phyloP scores from a whole-genome alignment of 2,888 invertebrate species.

The Tachystola acroxantha region DNA sequence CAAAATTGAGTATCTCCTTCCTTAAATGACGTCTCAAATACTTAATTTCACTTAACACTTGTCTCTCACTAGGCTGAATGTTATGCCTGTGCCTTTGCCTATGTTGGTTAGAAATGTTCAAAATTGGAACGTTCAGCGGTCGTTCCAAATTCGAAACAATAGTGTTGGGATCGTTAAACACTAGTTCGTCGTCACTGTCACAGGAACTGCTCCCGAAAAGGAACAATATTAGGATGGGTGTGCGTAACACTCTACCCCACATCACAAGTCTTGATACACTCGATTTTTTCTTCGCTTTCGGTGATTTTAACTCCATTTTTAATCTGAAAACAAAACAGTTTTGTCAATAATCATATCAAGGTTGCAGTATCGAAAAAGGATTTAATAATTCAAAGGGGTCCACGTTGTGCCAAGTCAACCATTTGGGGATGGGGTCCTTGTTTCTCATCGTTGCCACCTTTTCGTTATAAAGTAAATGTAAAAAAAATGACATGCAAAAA shows the following conservation, averaged over 20 bases:
- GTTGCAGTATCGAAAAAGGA: too few relatives aligned
- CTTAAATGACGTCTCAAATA: conserved; percentile 61
- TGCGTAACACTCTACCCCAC: conserved; percentile 57
- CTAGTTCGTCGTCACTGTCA: conserved; percentile 42
- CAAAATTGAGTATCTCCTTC: conserved; percentile 76
- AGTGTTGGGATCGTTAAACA: conserved; percentile 18
- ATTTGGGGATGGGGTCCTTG: too few relatives aligned
- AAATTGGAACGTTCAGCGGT: too few relatives aligned
- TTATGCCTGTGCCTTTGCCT: conserved; percentile 41
- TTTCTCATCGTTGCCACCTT: too few relatives aligned
- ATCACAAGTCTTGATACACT: conserved; percentile 42
- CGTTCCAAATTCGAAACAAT: conserved; percentile 17
- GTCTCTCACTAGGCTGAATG: conserved; percentile 30
- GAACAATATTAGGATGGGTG: conserved; percentile 54
- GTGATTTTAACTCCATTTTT: conserved; percentile 64
- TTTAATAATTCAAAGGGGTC: too few relatives aligned
- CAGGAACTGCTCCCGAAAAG: conserved; percentile 60
- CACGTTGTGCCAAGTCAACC: too few relatives aligned
- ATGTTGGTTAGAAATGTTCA: conserved; percentile 15
- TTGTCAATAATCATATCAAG: too few relatives aligned
- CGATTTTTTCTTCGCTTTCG: conserved; percentile 65
- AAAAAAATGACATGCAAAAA: too few relatives aligned
- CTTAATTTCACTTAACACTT: conserved; percentile 52
- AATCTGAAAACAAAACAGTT: not conserved
- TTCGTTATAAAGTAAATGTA: too few relatives aligned